These are phyloP conservation scores for Limnephilus rhombicus DNA, from an alignment of 2,888 invertebrate species.

Conservation along the genomic window DNA sequence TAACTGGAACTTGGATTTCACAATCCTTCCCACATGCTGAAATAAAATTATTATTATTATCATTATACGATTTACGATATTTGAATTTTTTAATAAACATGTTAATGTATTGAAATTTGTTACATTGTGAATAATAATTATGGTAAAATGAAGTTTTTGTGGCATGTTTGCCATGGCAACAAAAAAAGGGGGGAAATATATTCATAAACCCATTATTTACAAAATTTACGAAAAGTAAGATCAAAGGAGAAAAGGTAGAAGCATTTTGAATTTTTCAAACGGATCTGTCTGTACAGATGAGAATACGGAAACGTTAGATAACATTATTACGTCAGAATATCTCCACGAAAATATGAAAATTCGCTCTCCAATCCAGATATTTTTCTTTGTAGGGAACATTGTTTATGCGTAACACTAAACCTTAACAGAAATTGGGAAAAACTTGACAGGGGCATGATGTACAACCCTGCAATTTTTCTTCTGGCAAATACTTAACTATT, in stretches of 20 bases:
- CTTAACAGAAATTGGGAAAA: neutral
- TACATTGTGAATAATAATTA: neutral
- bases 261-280: neutral
- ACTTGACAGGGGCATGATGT: neutral
- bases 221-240: neutral
- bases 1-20: no score
- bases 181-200: neutral
- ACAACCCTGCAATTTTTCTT: neutral
- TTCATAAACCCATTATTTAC: neutral
- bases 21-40: no score
- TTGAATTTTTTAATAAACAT: no score
- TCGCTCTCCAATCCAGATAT: neutral
- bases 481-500: conserved; percentile 32
- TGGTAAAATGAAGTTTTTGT: neutral
- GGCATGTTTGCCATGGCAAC: neutral
- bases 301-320: neutral
- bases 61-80: no score
- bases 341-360: neutral
- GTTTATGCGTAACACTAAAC: neutral
- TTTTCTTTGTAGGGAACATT: neutral
- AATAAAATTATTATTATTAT: no score
- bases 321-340: neutral
- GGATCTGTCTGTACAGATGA: neutral
- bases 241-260: neutral
- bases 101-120: no score